phyloP scores from a whole-genome alignment of 2,888 invertebrate genomes.

The Camponotus fellah region DNA sequence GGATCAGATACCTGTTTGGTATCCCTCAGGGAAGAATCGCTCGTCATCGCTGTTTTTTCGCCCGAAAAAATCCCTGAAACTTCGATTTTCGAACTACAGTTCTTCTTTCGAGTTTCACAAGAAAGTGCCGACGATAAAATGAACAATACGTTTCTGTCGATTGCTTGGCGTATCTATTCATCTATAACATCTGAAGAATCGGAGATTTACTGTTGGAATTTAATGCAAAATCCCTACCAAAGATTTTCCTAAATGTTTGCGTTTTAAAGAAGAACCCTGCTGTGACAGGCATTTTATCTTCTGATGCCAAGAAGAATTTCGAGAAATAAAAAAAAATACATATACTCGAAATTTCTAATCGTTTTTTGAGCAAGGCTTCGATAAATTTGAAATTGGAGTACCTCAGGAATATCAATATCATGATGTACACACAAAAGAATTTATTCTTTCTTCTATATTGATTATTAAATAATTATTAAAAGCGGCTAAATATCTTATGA shows the following conservation, averaged over 20 bases:
- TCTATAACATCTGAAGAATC: not conserved
- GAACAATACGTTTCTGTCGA: conserved; percentile 31
- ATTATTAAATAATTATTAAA: not conserved
- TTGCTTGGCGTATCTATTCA: conserved; percentile 39
- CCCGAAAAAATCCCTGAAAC: conserved; percentile 14
- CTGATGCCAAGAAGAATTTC: not conserved
- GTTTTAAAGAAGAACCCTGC: conserved; percentile 39
- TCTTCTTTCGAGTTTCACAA: conserved; percentile 7
- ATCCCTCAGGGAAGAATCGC: conserved; percentile 20
- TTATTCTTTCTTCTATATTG: not conserved
- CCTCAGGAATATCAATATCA: not conserved
- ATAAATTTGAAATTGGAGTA: conserved; percentile 1
- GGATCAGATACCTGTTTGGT: conserved; percentile 24
- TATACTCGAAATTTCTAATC: not conserved
- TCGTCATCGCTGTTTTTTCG: conserved; percentile 41
- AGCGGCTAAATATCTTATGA: not conserved
- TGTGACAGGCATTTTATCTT: conserved; percentile 46
- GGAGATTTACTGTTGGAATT: conserved; percentile 55
- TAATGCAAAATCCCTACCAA: conserved; percentile 45
- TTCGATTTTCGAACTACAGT: not conserved
- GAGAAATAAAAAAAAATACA: not conserved
- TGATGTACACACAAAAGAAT: not conserved
- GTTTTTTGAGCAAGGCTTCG: not conserved
- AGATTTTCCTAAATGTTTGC: conserved; percentile 27
- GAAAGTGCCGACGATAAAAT: conserved; percentile 48